Evolutionary conservation across 2,113 vertebrate genomes (phyloP), one percentile per base, ranked within the genome.

Genomic region (Theristicus caerulescens): DNA sequence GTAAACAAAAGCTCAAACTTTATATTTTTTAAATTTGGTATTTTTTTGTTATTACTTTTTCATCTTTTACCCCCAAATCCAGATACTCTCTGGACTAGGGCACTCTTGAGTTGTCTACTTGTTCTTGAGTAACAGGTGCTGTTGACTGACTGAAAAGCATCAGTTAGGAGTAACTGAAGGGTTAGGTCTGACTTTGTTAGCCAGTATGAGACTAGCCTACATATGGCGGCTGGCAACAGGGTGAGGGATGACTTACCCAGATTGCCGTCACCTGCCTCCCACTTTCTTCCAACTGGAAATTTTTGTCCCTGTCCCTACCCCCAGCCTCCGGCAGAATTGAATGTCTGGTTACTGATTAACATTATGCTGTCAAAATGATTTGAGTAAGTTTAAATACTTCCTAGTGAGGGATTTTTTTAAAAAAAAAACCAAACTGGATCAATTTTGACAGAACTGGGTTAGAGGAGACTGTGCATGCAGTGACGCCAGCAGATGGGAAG

Each of bases 291-390:
- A 47, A 13, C 15, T 36, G 36, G 62, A 86, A 86, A 46, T 55
- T 59, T 95, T 69, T 82, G 70, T n/a, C 38, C 29, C 12, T 3
- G 12, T 85, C 27, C 18, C 47, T 80, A 54, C 2, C 6, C 22
- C 10, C 44, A 86, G n/a, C 59, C 47, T 84, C 36, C 65, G 61
- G 61, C 27, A 82, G 78, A 67, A 52, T 0, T 26, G 70, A 85
- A 74, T 92, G 46, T 36, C 64, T 83, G 11, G 29, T 92, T 95
- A 80, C n/a, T 93, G 57, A 31, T 72, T 89, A 96, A 89, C 59
- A 49, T 85, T 82, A 64, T 82, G 83, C 77, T 67, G 81, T 89
- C 52, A 87, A 71, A 87, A 71, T 76, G 0, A 89, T 93, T 74
- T 78, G 47, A 67, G 21, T 74, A n/a, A 86, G 52, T 93, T 84